Percentiles rank a stretch among this genome's conserved stretches.
phyloP scores from a whole-genome alignment of 2,797 vertebrate genomes.

The Phalloptychus januarius region DNA sequence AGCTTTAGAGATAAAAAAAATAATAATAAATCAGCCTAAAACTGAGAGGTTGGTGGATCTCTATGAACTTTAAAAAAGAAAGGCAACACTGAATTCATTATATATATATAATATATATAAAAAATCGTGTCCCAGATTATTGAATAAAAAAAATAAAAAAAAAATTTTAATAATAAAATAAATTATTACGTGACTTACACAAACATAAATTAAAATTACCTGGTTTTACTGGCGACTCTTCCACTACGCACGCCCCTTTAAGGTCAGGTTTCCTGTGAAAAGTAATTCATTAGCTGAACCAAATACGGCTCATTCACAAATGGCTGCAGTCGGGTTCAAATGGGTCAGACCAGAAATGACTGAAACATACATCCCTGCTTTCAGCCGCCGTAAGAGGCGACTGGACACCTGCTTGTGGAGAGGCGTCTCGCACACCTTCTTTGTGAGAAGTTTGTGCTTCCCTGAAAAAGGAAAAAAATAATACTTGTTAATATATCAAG shows the following conservation, averaged over 20 bases:
- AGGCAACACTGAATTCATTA: background rate
- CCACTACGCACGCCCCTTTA: constrained; percentile 84
- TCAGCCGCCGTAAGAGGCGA: constrained; percentile 87
- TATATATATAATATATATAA: too few species aligned
- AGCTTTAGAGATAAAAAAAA: background rate
- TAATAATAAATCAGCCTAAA: background rate
- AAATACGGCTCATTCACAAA: background rate
- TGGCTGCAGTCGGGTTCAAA: background rate
- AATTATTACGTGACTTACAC: background rate
- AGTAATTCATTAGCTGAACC: background rate
- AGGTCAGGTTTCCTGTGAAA: constrained; percentile 82
- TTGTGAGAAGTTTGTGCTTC: constrained; percentile 85
- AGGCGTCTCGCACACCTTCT: constrained; percentile 91
- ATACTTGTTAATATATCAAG: background rate
- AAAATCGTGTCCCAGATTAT: background rate
- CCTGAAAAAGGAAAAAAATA: constrained; percentile 69
- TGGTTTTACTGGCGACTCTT: constrained; percentile 93
- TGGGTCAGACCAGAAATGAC: background rate
- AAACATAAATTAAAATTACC: constrained; percentile 72
- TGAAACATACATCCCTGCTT: constrained; percentile 84
- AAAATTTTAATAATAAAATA: background rate
- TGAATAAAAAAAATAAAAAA: background rate
- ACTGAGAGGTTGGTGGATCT: background rate
- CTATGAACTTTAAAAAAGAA: background rate
- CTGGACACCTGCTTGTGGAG: constrained; percentile 90